These are phyloP conservation scores for Erythrocercus mccallii DNA, from an alignment of 2,113 vertebrate genomes.

Conservation along the genomic window DNA sequence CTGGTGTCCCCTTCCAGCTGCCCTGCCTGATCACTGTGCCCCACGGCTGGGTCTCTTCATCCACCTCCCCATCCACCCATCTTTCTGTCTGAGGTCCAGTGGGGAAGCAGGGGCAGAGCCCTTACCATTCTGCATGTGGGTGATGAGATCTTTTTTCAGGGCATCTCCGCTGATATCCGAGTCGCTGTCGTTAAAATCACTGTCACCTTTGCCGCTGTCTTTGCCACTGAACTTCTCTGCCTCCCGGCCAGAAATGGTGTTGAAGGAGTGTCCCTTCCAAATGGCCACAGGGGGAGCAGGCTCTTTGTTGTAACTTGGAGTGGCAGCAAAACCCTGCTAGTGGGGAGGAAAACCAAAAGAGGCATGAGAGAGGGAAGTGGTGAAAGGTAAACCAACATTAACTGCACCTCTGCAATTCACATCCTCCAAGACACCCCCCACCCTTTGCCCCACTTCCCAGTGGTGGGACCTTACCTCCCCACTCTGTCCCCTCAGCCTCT, in stretches of 20 bases:
- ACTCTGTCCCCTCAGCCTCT: slow-evolving; percentile 77
- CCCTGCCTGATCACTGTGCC: not conserved
- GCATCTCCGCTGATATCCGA: slow-evolving; percentile 93
- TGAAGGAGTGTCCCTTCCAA: slow-evolving; percentile 96
- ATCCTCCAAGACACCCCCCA: not conserved
- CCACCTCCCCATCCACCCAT: not conserved
- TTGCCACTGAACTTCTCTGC: slow-evolving; percentile 95
- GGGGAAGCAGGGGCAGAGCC: not conserved
- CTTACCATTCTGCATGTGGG: slow-evolving; percentile 91
- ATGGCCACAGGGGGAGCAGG: slow-evolving; percentile 83
- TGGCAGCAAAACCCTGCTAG: slow-evolving; percentile 80
- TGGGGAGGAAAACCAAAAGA: not conserved
- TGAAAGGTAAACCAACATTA: not conserved
- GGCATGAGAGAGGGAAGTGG: not conserved
- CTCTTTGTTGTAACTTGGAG: slow-evolving; percentile 85
- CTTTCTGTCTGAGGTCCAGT: not conserved
- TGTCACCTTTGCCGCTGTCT: slow-evolving; percentile 97
- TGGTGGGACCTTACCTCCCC: slow-evolving; percentile 80
- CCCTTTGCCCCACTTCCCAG: not conserved
- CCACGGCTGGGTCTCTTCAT: not conserved
- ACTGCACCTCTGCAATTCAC: not conserved
- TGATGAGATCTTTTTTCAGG: slow-evolving; percentile 88
- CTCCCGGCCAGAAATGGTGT: slow-evolving; percentile 88
- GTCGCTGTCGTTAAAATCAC: slow-evolving; percentile 97
- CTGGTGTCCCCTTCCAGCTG: not conserved